Evolutionary conservation across 2,113 vertebrate genomes (phyloP), one percentile per base, ranked within the genome.

Genomic region (Hoplias malabaricus): DNA sequence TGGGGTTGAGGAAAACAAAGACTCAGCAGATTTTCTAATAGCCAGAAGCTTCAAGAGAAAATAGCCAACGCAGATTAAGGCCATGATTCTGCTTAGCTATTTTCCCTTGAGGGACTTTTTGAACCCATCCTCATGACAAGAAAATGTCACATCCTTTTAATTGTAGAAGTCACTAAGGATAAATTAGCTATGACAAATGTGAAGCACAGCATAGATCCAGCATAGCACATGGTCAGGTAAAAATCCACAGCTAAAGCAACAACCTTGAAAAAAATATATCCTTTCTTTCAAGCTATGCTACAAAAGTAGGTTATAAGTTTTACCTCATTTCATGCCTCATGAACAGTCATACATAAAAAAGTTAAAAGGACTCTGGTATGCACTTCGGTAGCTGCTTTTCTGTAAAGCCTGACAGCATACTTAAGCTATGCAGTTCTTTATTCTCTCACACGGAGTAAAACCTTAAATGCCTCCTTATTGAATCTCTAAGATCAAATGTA

Each of bases 401-500:
- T 11, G 40, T 10, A 42, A 12, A 42, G 5, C 40, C 5, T 42
- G 40, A 46, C 14, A 19, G 19, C 19, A 21, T 53, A 23, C 7
- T 9, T 10, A 53, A 9, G 48, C 48, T 53, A 23, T 53, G 23
- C 21, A 10, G n/a, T 53, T 21, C n/a, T 53, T 21, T 50, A 50
- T 50, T n/a, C 46, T n/a, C 46, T 50, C 19, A 21, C 46, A 50
- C 46, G 19, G 46, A 11, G 11, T 29, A 33, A n/a, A 33, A 34
- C 34, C 46, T 54, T 11, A 75, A 56, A 75, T 56, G 25, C 13
- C 11, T 61, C 31, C 14, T 43, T 59, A 65, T 19, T 27, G 33
- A 62, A 69, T 56, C 27, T 54, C 40, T 25, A 21, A 65, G 50
- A 71, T 54, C 46, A 75, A 73, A 73, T 68, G 5, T 54, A 40